Evolutionary conservation across 2,888 invertebrate species (phyloP), one percentile per base, ranked within the genome.

Genomic region (Piscicola geometra): DNA sequence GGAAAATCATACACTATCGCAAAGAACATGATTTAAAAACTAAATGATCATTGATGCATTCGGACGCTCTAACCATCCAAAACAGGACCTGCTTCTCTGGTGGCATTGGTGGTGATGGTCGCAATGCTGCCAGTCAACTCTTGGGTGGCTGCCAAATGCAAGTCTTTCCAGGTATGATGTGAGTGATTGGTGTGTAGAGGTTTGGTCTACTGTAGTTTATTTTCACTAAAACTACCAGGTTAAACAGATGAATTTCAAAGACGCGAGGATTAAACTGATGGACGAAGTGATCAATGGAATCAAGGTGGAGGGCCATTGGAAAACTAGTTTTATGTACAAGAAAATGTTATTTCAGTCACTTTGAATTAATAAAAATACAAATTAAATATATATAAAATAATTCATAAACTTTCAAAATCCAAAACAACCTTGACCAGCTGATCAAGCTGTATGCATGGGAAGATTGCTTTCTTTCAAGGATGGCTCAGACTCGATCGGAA

Each of bases 71-170:
- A n/a, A 41, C 41, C 5, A 5, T 41, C 9, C 60, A 18, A 5
- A 9, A 56, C 60, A 56, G 60, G 77, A 15, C 75, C 77, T 0
- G 50, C 75, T 28, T 50, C 71, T n/a, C 64, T 77, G 30, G 75
- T 64, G 12, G 77, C 75, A 12, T 32, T 77, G 25, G 56, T 35
- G 15, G 71, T 77, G 36, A 71, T 75, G 35, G 36, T 77, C 32
- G 30, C 35, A 25, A 66, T 77, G 56, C 33, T 77, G n/a, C 77
- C 77, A 25, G 28, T 77, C 71, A 77, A 77, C 28, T 69, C 75
- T 21, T 72, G 68, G 75, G 75, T 77, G 2, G 77, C 77, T 18
- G 75, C 76, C 47, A 77, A 75, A 32, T 76, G 72, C 67, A 71
- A 69, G n/a, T 28, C 35, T 3, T 69, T 77, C 30, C 77, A 77